Evolutionary conservation across 2,113 vertebrate genomes (phyloP).

Genomic region (Cavia aperea): DNA sequence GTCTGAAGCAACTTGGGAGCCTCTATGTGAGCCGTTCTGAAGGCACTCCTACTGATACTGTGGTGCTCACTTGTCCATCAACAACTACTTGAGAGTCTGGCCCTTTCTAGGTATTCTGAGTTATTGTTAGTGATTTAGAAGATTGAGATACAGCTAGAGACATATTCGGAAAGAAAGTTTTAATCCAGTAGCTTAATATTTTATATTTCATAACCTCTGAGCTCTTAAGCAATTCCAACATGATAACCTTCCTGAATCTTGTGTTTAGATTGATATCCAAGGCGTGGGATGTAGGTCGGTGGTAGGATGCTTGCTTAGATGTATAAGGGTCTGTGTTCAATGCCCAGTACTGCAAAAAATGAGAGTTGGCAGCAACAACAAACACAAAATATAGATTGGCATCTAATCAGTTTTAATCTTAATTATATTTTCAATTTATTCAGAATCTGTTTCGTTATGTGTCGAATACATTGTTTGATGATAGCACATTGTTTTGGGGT

Average conservation of each 20-base stretch:
- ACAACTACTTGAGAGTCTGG: background rate
- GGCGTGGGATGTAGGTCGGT: background rate
- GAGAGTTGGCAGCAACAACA: background rate
- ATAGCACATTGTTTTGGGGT: background rate
- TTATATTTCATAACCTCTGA: background rate
- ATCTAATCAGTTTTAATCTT: background rate
- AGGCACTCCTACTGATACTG: fast-evolving
- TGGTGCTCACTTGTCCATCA: background rate
- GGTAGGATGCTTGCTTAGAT: background rate
- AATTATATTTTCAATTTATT: background rate
- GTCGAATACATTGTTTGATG: background rate
- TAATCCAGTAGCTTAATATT: background rate
- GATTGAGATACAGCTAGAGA: background rate
- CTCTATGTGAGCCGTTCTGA: background rate
- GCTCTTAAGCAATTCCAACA: background rate
- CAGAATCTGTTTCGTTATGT: background rate
- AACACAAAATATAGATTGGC: background rate
- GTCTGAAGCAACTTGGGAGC: background rate
- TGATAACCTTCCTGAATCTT: background rate
- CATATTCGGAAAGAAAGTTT: background rate
- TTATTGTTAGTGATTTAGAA: background rate
- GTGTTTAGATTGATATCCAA: background rate
- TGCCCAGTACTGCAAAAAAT: background rate
- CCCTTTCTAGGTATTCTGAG: background rate
- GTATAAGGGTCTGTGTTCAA: background rate